Percentiles rank a stretch among this genome's conserved stretches.
Conservation (phyloP, 1,140 invertebrate species). For the Arion vulgaris region DNA sequence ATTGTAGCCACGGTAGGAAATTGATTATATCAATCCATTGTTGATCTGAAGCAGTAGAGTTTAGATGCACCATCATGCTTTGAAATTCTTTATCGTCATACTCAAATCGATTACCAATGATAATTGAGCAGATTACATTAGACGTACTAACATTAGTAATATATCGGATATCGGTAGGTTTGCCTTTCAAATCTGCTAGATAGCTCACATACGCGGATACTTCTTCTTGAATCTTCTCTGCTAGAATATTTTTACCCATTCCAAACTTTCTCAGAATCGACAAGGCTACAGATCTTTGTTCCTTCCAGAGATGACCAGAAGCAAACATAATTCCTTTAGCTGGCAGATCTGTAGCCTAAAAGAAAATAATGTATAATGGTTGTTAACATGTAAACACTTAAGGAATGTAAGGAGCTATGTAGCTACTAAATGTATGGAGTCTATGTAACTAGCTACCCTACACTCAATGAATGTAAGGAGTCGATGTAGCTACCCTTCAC, state of each 20-base stretch:
- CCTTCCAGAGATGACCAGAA: not conserved
- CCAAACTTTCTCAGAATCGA: slow-evolving; percentile 9
- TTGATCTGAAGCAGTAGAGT: not conserved
- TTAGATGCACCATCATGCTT: not conserved
- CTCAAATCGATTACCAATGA: not conserved
- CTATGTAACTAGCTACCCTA: too few relatives aligned
- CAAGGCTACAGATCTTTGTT: not conserved
- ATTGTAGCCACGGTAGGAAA: not conserved
- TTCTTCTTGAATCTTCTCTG: slow-evolving; percentile 7
- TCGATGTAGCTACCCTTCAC: too few relatives aligned
- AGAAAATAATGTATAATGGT: too few relatives aligned
- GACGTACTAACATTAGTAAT: not conserved
- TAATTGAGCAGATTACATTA: slow-evolving; percentile 4
- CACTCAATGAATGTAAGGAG: too few relatives aligned
- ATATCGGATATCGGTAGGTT: not conserved
- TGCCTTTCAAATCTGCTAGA: not conserved
- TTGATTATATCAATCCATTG: not conserved
- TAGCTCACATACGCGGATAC: not conserved
- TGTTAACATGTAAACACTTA: too few relatives aligned
- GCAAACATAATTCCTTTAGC: not conserved
- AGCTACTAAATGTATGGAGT: too few relatives aligned
- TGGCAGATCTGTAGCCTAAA: not conserved
- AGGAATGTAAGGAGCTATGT: too few relatives aligned
- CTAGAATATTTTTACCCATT: slow-evolving; percentile 1
- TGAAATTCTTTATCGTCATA: slow-evolving; percentile 15